Base-by-base conservation (phyloP, 1,140 invertebrate genomes). In the Drosophila simulans region DNA sequence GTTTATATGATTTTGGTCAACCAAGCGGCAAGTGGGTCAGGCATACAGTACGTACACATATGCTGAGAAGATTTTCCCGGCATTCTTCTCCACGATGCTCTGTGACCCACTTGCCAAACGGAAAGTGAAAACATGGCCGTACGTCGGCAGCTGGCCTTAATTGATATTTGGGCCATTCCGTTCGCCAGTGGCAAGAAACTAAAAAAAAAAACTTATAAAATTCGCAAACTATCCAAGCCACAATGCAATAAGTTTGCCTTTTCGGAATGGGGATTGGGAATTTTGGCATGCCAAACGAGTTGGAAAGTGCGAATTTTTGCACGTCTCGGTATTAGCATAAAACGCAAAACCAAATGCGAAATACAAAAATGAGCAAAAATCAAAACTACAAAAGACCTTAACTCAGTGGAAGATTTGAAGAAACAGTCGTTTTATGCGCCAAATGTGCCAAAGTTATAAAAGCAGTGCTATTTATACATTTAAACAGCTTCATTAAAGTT, bases 261-360 rank as follows among this genome's bases (percentile, higher is more conserved):
- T 56, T 78, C 55, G 49, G 62, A 54, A 42, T 69, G 49, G 22
- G 42, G 42, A 43, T 45, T 48, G 45, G 45, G 45, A n/a, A 48
- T 48, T 77, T 77, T 62, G 66, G 72, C 63, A 68, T 72, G 48
- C 58, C 71, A 84, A 86, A 86, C 83, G 75, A 88, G 83, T 88
- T 88, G 83, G 83, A 88, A 88, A 88, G 83, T 88, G 83, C 84
- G 83, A 88, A 88, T 88, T 88, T 88, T 88, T 88, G 80, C 83
- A 88, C 83, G 83, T 83, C 77, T 73, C 59, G 53, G 60, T 77
- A 88, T 89, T 89, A 89, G 83, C 84, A 88, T 89, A 84, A 77
- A 69, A 73, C 72, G 60, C 66, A 72, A 53, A 84, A 59, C 46
- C 74, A 66, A 66, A 65, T 66, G 45, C 49, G 55, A 77, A 56